Evolutionary conservation across 1,140 invertebrate genomes (phyloP).

Genomic region (Fopius arisanus): DNA sequence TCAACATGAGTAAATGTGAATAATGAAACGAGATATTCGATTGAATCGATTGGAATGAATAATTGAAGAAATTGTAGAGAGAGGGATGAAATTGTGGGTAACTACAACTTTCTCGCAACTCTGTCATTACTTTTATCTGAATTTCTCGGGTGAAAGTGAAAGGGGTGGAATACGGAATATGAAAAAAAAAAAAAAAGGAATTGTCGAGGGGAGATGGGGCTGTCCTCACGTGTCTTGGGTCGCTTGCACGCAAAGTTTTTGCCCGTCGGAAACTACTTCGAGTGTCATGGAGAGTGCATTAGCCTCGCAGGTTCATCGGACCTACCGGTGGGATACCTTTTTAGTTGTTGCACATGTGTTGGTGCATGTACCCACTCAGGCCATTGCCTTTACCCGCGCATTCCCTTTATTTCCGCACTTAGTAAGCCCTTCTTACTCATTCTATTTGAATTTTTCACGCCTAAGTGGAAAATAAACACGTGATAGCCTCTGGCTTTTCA

Average conservation of each 20-base stretch:
- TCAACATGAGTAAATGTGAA: no score
- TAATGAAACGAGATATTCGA: no score
- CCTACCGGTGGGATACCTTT: slow-evolving; percentile 37
- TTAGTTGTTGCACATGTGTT: not conserved
- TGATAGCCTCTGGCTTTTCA: no score
- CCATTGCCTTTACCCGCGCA: not conserved
- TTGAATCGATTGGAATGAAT: not conserved
- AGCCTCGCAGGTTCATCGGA: slow-evolving; percentile 63
- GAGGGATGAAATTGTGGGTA: not conserved
- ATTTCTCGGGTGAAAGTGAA: not conserved
- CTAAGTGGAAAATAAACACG: not conserved
- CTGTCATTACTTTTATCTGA: not conserved
- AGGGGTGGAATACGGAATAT: not conserved
- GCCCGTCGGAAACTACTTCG: slow-evolving; percentile 12
- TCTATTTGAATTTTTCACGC: not conserved
- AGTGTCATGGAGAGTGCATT: slow-evolving; percentile 50
- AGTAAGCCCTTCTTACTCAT: not conserved
- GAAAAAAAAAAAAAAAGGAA: not conserved
- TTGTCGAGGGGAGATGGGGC: slow-evolving; percentile 1
- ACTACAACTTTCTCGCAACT: not conserved
- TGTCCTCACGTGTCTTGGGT: slow-evolving; percentile 12
- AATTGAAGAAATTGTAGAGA: not conserved
- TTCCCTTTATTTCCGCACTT: not conserved
- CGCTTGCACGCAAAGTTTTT: slow-evolving; percentile 16
- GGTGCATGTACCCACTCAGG: not conserved